Conservation (phyloP, 2,797 vertebrate genomes). For the Leuciscus waleckii region DNA sequence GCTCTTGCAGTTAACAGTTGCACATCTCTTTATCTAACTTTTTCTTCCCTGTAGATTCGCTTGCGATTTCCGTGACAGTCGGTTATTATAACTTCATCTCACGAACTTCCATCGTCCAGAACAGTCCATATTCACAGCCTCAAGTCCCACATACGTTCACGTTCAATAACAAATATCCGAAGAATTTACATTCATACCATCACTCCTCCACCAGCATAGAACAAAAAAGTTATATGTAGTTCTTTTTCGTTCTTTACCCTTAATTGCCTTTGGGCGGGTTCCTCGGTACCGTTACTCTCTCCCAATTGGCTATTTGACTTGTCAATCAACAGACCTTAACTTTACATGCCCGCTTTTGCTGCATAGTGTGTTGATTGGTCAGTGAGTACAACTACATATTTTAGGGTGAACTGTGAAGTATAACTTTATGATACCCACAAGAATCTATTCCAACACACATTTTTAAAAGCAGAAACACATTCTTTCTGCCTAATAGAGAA, state of each 20-base stretch:
- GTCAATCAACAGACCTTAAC: slow-evolving; percentile 72
- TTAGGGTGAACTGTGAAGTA: slow-evolving; percentile 32
- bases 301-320: slow-evolving; percentile 70
- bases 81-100: slow-evolving; percentile 40
- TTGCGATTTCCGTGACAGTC: slow-evolving; percentile 39
- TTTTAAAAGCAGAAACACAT: slow-evolving; percentile 36
- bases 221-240: slow-evolving; percentile 82
- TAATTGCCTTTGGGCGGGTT: slow-evolving; percentile 85
- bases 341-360: slow-evolving; percentile 47
- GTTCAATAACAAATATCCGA: not conserved
- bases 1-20: slow-evolving; percentile 28
- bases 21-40: slow-evolving; percentile 36
- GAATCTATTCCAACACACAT: slow-evolving; percentile 37
- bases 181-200: not conserved
- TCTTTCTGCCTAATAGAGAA: slow-evolving; percentile 23
- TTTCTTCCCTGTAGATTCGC: slow-evolving; percentile 34
- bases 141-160: slow-evolving; percentile 20
- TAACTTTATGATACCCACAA: slow-evolving; percentile 31
- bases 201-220: not conserved
- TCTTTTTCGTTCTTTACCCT: slow-evolving; percentile 86
- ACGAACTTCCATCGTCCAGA: slow-evolving; percentile 44
- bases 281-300: slow-evolving; percentile 68
- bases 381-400: slow-evolving; percentile 44
- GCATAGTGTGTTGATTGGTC: slow-evolving; percentile 49
- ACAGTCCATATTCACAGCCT: slow-evolving; percentile 2